Percentiles rank a stretch among this genome's conserved stretches.
Conservation (phyloP, 2,113 vertebrate species). For the Alces alces region DNA sequence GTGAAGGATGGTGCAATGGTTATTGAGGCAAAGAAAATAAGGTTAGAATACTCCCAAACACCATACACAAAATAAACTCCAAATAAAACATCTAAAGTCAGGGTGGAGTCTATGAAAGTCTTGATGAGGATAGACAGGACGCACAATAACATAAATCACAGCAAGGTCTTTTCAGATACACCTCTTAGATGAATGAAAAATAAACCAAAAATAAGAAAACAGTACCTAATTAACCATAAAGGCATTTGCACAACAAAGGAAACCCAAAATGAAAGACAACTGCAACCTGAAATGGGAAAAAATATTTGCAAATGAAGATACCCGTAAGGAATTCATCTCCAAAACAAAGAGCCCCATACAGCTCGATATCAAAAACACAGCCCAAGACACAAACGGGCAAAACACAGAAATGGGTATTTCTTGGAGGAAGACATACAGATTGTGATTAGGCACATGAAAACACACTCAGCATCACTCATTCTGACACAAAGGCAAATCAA, state of each 20-base stretch:
- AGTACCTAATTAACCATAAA: not conserved
- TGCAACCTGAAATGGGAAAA: not conserved
- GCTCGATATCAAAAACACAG: not conserved
- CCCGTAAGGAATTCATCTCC: not conserved
- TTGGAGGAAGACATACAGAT: not conserved
- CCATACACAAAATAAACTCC: not conserved
- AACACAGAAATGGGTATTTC: not conserved
- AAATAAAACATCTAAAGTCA: not conserved
- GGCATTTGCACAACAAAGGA: not conserved
- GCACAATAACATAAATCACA: not conserved
- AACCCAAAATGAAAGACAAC: not conserved
- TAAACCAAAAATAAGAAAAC: not conserved
- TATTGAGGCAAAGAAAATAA: not conserved
- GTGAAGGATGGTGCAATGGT: not conserved
- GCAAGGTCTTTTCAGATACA: not conserved
- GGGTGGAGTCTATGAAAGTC: not conserved
- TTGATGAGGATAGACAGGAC: not conserved
- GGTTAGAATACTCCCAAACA: not conserved
- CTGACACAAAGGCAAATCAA: not conserved
- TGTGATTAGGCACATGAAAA: not conserved
- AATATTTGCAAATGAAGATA: not conserved
- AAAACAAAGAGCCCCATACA: not conserved
- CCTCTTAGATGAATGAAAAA: not conserved
- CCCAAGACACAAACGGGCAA: not conserved
- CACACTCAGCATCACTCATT: not conserved